Percentiles rank a stretch among this genome's conserved stretches.
phyloP scores from a whole-genome alignment of 2,888 invertebrate genomes.

The Tetranychus truncatus region DNA sequence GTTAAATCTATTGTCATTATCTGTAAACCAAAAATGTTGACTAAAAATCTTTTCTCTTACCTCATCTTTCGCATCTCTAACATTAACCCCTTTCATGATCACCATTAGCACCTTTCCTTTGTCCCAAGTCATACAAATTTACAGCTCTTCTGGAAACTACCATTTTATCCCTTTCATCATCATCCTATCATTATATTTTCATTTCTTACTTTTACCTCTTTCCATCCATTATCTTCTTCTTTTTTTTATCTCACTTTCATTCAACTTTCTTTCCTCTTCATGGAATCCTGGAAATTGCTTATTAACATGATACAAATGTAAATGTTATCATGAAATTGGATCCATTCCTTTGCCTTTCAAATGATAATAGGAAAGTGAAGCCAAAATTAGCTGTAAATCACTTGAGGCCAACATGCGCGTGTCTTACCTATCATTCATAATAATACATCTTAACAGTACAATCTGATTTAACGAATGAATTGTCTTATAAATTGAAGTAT shows the following conservation, averaged over 20 bases:
- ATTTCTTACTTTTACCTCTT: neutral
- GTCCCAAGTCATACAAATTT: neutral
- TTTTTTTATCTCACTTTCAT: neutral
- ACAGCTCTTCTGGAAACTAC: neutral
- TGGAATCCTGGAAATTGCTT: neutral
- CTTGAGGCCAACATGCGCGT: neutral
- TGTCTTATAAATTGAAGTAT: constrained; percentile 1
- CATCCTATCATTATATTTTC: neutral
- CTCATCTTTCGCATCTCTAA: too few species aligned
- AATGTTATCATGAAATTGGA: neutral
- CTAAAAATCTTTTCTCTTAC: too few species aligned
- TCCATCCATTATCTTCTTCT: neutral
- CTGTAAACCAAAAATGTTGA: too few species aligned
- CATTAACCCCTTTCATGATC: neutral
- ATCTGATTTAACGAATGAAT: neutral
- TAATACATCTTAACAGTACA: neutral
- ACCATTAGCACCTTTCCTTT: neutral
- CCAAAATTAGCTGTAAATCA: neutral
- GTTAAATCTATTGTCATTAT: too few species aligned
- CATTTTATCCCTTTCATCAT: neutral
- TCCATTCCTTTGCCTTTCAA: neutral
- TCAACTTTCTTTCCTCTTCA: neutral
- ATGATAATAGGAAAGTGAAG: neutral
- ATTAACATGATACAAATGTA: neutral
- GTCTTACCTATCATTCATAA: neutral